Evolutionary conservation across 2,888 invertebrate species (phyloP).

Genomic region (Toxonevra muliebris): DNA sequence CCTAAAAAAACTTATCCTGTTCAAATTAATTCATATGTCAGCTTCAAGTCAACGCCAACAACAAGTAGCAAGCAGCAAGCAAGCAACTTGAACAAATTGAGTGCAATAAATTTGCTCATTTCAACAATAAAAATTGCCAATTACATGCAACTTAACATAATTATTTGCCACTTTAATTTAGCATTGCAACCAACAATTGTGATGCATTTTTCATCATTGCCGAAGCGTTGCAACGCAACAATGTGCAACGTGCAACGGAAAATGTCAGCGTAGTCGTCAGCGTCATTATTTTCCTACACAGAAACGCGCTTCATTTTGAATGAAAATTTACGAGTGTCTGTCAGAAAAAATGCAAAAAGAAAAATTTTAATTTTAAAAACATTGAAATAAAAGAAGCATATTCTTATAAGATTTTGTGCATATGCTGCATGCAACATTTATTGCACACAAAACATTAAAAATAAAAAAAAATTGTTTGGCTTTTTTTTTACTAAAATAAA

Average conservation of each 20-base stretch:
- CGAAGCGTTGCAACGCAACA: constrained; percentile 11
- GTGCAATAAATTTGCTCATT: constrained; percentile 43
- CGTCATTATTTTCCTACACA: constrained; percentile 2
- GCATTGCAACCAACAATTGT: constrained; percentile 40
- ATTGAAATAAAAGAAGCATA: no score
- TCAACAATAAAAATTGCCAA: constrained; percentile 46
- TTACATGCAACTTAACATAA: constrained; percentile 54
- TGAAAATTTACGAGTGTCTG: constrained; percentile 35
- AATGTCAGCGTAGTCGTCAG: constrained; percentile 20
- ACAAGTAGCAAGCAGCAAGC: constrained; percentile 26
- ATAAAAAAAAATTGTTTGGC: neutral
- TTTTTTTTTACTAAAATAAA: no score
- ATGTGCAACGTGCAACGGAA: constrained; percentile 21
- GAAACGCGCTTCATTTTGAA: constrained; percentile 20
- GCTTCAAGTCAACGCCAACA: constrained; percentile 41
- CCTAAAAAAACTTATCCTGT: no score
- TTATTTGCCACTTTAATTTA: constrained; percentile 57
- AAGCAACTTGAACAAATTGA: constrained; percentile 43
- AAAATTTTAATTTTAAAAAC: neutral
- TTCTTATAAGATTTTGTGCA: no score
- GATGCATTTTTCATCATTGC: constrained; percentile 41
- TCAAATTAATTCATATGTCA: neutral
- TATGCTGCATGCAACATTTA: neutral
- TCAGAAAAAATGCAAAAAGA: constrained; percentile 10
- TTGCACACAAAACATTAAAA: neutral